Percentiles rank a stretch among this genome's conserved stretches.
These are phyloP conservation scores for Lepus townsendii DNA, from an alignment of 2,797 vertebrate species.

Conservation along the genomic window DNA sequence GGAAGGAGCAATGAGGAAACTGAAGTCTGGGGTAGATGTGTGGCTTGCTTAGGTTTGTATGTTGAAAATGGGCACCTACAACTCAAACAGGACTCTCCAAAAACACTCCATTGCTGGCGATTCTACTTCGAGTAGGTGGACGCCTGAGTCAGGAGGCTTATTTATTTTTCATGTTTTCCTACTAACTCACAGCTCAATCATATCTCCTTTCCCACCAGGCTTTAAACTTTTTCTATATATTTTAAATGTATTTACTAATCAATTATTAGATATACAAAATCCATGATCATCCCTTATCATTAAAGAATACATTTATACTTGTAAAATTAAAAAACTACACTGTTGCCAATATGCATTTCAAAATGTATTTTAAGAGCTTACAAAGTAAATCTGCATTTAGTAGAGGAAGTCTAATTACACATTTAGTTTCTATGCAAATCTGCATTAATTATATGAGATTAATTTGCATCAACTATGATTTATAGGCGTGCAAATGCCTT, in stretches of 20 bases:
- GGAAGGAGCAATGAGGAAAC: background rate
- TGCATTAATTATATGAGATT: slow-evolving; percentile 59
- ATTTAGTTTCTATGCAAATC: slow-evolving; percentile 56
- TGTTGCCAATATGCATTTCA: slow-evolving; percentile 3
- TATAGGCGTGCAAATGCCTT: slow-evolving; percentile 54
- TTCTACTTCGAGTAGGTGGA: background rate
- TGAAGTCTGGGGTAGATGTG: background rate
- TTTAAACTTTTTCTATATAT: background rate
- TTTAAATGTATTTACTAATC: slow-evolving; percentile 47
- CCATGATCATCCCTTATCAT: slow-evolving; percentile 33
- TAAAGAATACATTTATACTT: slow-evolving; percentile 54
- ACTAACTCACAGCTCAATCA: background rate
- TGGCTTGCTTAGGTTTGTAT: background rate
- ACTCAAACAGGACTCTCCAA: background rate
- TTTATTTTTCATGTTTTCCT: slow-evolving; percentile 7
- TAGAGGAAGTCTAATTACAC: slow-evolving; percentile 45
- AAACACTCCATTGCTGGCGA: background rate
- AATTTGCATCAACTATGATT: slow-evolving; percentile 57
- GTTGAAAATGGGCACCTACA: background rate
- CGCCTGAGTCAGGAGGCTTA: background rate
- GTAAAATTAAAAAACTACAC: slow-evolving; percentile 37
- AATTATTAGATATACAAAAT: slow-evolving; percentile 13
- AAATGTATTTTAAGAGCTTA: slow-evolving; percentile 57
- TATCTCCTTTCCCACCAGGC: background rate
- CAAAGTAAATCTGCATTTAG: slow-evolving; percentile 50